Percentiles rank a stretch among this genome's conserved stretches.
Conservation (phyloP, 2,113 vertebrate genomes). For the Rostratula benghalensis region DNA sequence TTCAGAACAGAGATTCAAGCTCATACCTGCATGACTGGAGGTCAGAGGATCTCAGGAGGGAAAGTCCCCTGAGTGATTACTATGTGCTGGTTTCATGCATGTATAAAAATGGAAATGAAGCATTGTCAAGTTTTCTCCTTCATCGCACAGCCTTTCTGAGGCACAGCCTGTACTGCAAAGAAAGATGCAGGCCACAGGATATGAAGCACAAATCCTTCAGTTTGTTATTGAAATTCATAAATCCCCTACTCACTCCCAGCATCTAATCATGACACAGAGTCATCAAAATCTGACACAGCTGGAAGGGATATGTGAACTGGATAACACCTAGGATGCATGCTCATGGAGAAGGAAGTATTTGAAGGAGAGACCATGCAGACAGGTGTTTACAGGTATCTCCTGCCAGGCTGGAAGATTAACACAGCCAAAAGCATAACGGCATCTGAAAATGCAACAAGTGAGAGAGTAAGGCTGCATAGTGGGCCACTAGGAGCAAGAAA, state of each 20-base stretch:
- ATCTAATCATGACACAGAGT: background rate
- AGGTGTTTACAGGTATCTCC: background rate
- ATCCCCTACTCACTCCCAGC: background rate
- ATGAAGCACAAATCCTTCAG: background rate
- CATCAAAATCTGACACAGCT: conserved; percentile 13
- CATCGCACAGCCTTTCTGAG: background rate
- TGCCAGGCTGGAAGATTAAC: background rate
- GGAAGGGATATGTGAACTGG: background rate
- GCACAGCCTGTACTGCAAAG: background rate
- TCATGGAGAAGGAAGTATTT: background rate
- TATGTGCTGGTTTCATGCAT: background rate
- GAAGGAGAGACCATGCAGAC: background rate
- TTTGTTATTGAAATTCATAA: background rate
- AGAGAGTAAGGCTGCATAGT: background rate
- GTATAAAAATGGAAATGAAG: conserved; percentile 21
- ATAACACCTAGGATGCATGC: background rate
- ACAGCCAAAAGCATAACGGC: background rate
- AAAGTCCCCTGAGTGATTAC: background rate
- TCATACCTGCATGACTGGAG: background rate
- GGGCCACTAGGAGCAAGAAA: background rate
- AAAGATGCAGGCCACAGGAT: background rate
- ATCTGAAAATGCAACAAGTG: background rate
- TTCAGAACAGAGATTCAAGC: background rate
- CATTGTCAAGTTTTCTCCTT: background rate
- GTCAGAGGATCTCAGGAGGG: background rate